Percentiles rank a stretch among this genome's conserved stretches.
Evolutionary conservation across 2,797 vertebrate genomes (phyloP).

Genomic region (Poecilia velifera): DNA sequence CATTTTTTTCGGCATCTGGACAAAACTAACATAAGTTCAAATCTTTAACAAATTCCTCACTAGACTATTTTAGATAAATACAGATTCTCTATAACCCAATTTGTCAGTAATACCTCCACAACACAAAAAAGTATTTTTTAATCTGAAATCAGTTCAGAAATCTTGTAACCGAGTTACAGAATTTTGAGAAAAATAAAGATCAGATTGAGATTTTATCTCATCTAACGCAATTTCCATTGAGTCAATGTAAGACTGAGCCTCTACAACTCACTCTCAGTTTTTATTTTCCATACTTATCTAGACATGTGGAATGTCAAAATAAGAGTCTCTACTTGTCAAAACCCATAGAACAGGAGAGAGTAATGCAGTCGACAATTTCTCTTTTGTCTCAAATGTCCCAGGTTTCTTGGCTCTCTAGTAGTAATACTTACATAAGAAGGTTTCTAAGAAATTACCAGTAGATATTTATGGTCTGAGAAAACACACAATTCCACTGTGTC

Average conservation of each 20-base stretch:
- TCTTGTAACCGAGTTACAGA: not conserved
- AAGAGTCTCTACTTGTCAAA: not conserved
- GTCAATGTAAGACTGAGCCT: not conserved
- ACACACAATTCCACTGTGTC: not conserved
- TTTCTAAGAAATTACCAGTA: not conserved
- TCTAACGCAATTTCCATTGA: not conserved
- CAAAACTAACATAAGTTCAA: not conserved
- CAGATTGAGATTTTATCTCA: not conserved
- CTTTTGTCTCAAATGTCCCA: not conserved
- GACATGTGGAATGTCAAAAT: not conserved
- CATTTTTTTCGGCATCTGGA: not conserved
- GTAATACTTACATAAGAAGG: not conserved
- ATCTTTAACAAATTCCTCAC: not conserved
- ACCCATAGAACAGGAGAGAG: not conserved
- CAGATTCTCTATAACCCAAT: not conserved
- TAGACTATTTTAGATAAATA: not conserved
- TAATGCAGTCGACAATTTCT: not conserved
- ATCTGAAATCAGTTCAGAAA: not conserved
- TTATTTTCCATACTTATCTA: not conserved
- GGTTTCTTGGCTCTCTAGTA: not conserved
- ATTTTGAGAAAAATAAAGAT: not conserved
- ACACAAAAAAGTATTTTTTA: not conserved
- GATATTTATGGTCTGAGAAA: not conserved
- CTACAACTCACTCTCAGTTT: no score
- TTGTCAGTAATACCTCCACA: not conserved